These are phyloP conservation scores for Bombus picipes DNA, from an alignment of 1,140 invertebrate species.

Conservation along the genomic window DNA sequence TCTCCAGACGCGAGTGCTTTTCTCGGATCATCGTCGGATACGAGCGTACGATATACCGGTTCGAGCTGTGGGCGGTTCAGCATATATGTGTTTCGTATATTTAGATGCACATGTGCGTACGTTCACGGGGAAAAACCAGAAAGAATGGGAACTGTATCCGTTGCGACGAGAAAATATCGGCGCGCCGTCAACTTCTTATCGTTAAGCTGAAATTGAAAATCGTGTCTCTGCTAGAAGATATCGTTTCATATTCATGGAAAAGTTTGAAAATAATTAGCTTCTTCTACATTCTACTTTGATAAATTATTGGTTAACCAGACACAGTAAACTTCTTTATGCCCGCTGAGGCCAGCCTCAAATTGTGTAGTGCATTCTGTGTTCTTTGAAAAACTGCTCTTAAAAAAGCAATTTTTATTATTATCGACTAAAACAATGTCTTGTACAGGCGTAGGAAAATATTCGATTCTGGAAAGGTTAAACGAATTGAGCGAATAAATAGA, in stretches of 20 bases:
- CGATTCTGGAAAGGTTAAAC: no score
- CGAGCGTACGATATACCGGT: background rate
- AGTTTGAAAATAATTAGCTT: background rate
- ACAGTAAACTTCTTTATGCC: no score
- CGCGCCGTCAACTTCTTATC: background rate
- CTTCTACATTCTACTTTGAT: background rate
- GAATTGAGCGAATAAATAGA: background rate
- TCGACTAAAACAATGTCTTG: no score
- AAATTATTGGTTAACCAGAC: background rate
- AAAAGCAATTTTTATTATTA: background rate
- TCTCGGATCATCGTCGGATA: conserved; percentile 22
- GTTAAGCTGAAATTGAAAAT: background rate
- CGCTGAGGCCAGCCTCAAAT: background rate
- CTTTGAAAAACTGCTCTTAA: background rate
- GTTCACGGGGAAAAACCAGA: conserved; percentile 14
- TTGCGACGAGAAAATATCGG: background rate
- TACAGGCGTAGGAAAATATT: no score
- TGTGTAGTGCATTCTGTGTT: background rate
- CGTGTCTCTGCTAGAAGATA: background rate
- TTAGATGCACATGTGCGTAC: conserved; percentile 44
- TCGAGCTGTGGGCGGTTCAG: conserved; percentile 20
- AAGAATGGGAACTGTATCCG: background rate
- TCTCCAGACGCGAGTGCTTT: conserved; percentile 31
- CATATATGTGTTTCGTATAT: conserved; percentile 33
- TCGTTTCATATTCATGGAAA: background rate